These are phyloP conservation scores for Anthrax anthrax DNA, from an alignment of 2,888 invertebrate genomes.

Conservation along the genomic window DNA sequence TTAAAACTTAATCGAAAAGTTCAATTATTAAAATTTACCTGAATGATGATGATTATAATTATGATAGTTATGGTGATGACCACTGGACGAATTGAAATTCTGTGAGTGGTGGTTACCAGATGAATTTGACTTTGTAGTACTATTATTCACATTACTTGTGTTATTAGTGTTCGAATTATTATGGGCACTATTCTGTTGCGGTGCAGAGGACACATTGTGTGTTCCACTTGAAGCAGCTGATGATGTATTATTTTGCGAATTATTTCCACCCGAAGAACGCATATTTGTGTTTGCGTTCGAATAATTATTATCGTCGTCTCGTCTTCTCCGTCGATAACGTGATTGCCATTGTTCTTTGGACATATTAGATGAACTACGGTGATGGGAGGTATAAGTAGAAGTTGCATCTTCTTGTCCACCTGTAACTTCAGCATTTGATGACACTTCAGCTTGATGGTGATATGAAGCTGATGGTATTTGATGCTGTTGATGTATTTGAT, in stretches of 20 bases:
- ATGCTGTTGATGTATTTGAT: conserved; percentile 17
- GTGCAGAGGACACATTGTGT: background rate
- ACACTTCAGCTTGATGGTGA: background rate
- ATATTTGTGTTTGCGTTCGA: conserved; percentile 3
- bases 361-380: conserved; percentile 13
- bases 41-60: conserved; percentile 11
- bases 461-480: conserved; percentile 8
- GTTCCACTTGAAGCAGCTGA: background rate
- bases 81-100: conserved; percentile 4
- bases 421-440: conserved; percentile 8
- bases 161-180: conserved; percentile 3
- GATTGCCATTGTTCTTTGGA: conserved; percentile 32
- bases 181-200: background rate
- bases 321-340: conserved; percentile 34
- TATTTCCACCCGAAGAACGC: conserved; percentile 1
- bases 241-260: conserved; percentile 3
- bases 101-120: conserved; percentile 1
- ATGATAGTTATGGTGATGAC: conserved; percentile 6
- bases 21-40: conserved; percentile 2
- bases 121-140: conserved; percentile 2
- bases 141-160: background rate
- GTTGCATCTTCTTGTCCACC: conserved; percentile 12
- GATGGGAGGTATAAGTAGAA: conserved; percentile 4
- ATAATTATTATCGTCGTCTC: conserved; percentile 25
- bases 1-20: too few relatives aligned